A percentile compares a stretch with the other conserved stretches of the same genome.
Evolutionary conservation across 1,140 invertebrate species (phyloP).

Genomic region (Drosophila novamexicana): DNA sequence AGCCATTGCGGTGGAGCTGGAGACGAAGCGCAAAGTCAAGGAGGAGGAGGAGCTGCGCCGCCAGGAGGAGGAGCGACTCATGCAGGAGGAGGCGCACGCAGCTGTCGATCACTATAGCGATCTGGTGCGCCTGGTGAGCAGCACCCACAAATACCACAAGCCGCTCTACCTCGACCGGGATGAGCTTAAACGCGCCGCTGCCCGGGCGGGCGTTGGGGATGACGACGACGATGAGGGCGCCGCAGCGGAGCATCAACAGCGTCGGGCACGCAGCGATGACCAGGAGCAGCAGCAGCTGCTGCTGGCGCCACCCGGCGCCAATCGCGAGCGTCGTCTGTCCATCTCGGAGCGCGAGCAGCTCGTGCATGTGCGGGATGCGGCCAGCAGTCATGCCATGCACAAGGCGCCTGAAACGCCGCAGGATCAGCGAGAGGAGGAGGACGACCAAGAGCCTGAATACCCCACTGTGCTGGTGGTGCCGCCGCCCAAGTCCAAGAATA

Average conservation of each 20-base stretch:
- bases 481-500: conserved; percentile 59
- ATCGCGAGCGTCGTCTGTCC: conserved; percentile 71
- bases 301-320: conserved; percentile 51
- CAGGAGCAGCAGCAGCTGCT: conserved; percentile 50
- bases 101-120: conserved; percentile 92
- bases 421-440: conserved; percentile 9
- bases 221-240: conserved; percentile 32
- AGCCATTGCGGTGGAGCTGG: conserved; percentile 63
- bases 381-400: conserved; percentile 67
- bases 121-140: conserved; percentile 89
- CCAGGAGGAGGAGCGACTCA: conserved; percentile 62
- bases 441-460: conserved; percentile 44
- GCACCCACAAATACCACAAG: conserved; percentile 85
- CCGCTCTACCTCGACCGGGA: conserved; percentile 87
- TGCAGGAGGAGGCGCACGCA: conserved; percentile 88
- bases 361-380: conserved; percentile 71
- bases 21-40: conserved; percentile 67
- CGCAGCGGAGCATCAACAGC: conserved; percentile 47
- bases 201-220: conserved; percentile 72
- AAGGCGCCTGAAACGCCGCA: conserved; percentile 41
- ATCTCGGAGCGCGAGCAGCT: conserved; percentile 75
- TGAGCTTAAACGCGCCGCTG: conserved; percentile 87
- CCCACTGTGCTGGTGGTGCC: conserved; percentile 62
- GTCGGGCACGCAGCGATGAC: conserved; percentile 57
- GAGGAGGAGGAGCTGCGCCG: conserved; percentile 73